Evolutionary conservation across 2,113 vertebrate genomes (phyloP).

Genomic region (Fukomys damarensis): DNA sequence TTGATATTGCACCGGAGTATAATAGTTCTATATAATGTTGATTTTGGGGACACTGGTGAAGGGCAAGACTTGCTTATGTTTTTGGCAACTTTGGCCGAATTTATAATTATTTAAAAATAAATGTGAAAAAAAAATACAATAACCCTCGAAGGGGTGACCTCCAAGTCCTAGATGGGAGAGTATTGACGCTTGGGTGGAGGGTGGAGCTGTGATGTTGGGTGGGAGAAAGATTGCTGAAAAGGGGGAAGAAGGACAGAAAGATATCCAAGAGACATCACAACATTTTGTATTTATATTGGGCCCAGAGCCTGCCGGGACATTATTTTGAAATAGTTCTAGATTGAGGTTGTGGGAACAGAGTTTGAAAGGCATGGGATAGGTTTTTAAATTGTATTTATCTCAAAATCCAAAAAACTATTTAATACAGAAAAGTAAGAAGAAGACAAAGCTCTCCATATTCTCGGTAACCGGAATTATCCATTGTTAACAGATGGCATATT

Average conservation of each 20-base stretch:
- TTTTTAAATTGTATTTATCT: constrained; percentile 13
- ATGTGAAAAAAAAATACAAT: background rate
- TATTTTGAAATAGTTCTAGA: background rate
- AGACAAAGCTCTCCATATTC: background rate
- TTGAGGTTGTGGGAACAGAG: background rate
- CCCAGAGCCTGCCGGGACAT: background rate
- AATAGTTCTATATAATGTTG: background rate
- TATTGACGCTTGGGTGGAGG: background rate
- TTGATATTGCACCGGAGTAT: background rate
- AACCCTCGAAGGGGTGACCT: background rate
- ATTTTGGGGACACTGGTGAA: background rate
- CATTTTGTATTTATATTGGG: background rate
- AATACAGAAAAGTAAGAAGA: constrained; percentile 22
- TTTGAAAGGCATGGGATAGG: background rate
- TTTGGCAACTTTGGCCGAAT: background rate
- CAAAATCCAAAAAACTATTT: background rate
- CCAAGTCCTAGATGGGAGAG: background rate
- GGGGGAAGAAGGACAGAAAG: background rate
- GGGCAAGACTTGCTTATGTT: background rate
- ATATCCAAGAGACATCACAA: constrained; percentile 11
- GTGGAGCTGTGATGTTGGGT: background rate
- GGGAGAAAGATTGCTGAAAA: background rate
- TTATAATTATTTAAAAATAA: background rate
- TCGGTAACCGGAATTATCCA: constrained; percentile 8
- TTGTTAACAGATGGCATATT: constrained; percentile 43